Base-by-base conservation (phyloP, 2,797 vertebrate species). In the Hirundo rustica region DNA sequence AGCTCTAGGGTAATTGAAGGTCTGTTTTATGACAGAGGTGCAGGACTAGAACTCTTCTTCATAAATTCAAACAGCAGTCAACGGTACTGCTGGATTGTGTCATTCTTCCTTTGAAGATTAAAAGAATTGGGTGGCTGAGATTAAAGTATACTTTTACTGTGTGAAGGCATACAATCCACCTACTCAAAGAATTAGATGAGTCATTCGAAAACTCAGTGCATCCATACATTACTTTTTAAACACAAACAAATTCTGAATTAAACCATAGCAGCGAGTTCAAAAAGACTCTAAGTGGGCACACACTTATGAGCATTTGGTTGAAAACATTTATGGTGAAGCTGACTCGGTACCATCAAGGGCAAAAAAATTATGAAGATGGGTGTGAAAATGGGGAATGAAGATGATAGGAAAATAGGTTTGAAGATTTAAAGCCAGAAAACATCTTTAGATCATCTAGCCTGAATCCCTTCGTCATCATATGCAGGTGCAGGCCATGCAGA, bases 171-270 rank as follows among this genome's bases (percentile, higher is more conserved):
- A 93, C 68, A 92, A 51, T 76, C 86, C 89, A 93, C 93, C 92
- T 91, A 95, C 94, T 94, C 62, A 12, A 62, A 58, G 93, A 96
- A 96, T 95, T 94, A 97, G 93, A 90, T 96, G 94, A 96, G 68
- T 97, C 96, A 97, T 70, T 82, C 51, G 77, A 84, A 95, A 96
- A 85, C 95, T 88, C 74, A 53, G 67, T 80, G 81, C 89, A 94
- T 87, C 65, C 48, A 87, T 89, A 85, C 64, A 42, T 82, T 92
- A 51, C 51, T 80, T 84, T 79, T 95, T 87, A 74, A 96, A 85
- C 91, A 81, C 73, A 86, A 91, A 91, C 70, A 92, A 88, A 90
- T 80, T 82, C 57, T 89, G 88, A 76, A 87, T 89, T 82, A 86
- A 86, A 65, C 53, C 51, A 53, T 51, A 42, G n/a, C 85, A 93